Percentiles rank a stretch among this genome's conserved stretches.
phyloP scores from a whole-genome alignment of 2,113 vertebrate genomes.

The Prunella fulvescens region DNA sequence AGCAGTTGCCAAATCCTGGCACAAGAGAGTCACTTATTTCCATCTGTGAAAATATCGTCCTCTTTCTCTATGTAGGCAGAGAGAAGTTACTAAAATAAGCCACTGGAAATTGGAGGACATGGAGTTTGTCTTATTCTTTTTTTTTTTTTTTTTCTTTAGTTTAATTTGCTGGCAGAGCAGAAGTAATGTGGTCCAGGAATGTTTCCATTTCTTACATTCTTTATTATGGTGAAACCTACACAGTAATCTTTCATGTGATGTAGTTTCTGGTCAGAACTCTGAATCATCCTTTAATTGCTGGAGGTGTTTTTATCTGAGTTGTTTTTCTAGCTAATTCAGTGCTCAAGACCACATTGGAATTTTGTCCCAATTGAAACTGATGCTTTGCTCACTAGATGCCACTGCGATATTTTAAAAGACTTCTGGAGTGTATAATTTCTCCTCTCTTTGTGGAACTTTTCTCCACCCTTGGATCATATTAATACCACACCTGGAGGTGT shows the following conservation, averaged over 20 bases:
- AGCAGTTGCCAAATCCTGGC: conserved; percentile 60
- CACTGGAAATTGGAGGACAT: neutral
- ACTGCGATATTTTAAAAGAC: conserved; percentile 33
- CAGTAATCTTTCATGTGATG: neutral
- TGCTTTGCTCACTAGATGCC: conserved; percentile 42
- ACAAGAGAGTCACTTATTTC: conserved; percentile 27
- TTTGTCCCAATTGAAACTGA: conserved; percentile 29
- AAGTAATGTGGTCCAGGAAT: neutral
- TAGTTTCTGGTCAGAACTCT: conserved; percentile 37
- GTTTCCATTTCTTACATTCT: conserved; percentile 37
- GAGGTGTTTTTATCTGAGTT: conserved; percentile 20
- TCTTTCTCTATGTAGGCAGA: neutral
- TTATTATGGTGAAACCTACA: conserved; percentile 22
- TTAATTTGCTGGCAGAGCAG: neutral
- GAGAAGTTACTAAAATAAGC: conserved; percentile 35
- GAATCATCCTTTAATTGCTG: conserved; percentile 39
- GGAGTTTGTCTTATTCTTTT: neutral
- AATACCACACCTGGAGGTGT: neutral
- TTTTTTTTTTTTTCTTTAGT: neutral
- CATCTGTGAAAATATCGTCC: conserved; percentile 22
- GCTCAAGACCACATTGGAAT: neutral
- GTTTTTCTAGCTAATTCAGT: conserved; percentile 22
- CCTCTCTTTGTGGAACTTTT: neutral
- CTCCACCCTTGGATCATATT: conserved; percentile 15
- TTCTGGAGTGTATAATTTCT: conserved; percentile 28